phyloP scores from a whole-genome alignment of 2,113 vertebrate genomes.

The Thalassoma bifasciatum region DNA sequence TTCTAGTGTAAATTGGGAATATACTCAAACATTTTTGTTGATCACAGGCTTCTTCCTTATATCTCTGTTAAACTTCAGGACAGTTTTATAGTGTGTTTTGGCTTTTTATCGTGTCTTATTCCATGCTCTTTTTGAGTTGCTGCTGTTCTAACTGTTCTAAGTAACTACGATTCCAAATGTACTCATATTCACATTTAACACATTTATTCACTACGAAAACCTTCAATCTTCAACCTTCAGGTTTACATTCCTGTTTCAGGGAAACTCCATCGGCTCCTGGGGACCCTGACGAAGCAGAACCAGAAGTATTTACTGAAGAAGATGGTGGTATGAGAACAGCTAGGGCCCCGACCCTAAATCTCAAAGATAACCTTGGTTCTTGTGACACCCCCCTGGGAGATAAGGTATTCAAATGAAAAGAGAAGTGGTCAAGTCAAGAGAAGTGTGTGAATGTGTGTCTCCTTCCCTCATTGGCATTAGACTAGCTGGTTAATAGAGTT shows the following conservation, averaged over 20 bases:
- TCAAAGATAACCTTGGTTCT: background rate
- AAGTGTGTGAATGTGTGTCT: too few species aligned
- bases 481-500: too few species aligned
- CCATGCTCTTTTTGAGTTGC: background rate
- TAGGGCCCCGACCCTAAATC: background rate
- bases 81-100: too few species aligned
- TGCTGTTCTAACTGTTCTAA: too few species aligned
- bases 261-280: background rate
- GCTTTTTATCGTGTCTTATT: too few species aligned
- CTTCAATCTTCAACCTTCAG: background rate
- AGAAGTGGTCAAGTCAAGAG: too few species aligned
- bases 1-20: constrained; percentile 11
- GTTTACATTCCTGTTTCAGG: constrained; percentile 11
- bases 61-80: background rate
- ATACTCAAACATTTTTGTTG: constrained; percentile 9
- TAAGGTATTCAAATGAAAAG: constrained; percentile 46
- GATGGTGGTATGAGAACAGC: background rate
- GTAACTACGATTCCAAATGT: background rate
- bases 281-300: background rate
- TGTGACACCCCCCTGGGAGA: background rate
- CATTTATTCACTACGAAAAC: background rate
- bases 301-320: constrained; percentile 5
- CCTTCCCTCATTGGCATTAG: too few species aligned
- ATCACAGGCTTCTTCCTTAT: background rate
- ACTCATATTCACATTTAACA: background rate